Percentiles rank a stretch among this genome's conserved stretches.
These are phyloP conservation scores for Agriopis aurantiaria DNA, from an alignment of 2,888 invertebrate species.

Conservation along the genomic window DNA sequence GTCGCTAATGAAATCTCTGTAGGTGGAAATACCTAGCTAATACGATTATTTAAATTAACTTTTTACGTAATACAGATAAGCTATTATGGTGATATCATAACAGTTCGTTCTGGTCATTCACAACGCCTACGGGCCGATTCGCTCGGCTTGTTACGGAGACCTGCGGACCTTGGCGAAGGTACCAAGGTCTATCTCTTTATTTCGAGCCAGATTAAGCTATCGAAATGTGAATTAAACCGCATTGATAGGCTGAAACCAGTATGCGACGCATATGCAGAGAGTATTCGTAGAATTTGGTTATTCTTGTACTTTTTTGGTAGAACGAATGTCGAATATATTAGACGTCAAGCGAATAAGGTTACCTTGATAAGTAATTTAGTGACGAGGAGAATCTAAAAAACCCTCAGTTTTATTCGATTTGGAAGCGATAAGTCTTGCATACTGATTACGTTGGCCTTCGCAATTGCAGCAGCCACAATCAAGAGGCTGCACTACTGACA, in stretches of 20 bases:
- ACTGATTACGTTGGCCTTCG: too few species aligned
- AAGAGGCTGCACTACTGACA: too few species aligned
- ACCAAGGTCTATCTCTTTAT: constrained; percentile 23
- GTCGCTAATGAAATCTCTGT: not conserved
- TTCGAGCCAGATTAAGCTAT: constrained; percentile 19
- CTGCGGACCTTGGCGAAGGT: constrained; percentile 16
- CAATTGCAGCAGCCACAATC: too few species aligned
- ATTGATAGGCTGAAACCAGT: constrained; percentile 13
- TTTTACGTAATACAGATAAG: constrained; percentile 13
- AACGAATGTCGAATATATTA: not conserved
- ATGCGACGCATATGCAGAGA: constrained; percentile 6
- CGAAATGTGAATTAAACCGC: constrained; percentile 17
- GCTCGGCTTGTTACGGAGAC: not conserved
- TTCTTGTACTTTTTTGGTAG: not conserved
- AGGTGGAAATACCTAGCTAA: not conserved
- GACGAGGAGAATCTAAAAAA: too few species aligned
- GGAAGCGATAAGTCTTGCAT: too few species aligned
- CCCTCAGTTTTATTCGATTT: too few species aligned
- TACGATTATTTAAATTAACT: not conserved
- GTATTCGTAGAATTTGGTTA: constrained; percentile 1
- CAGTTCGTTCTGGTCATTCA: constrained; percentile 4
- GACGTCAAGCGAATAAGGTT: not conserved
- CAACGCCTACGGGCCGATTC: constrained; percentile 12
- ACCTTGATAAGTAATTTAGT: not conserved
- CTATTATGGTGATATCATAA: constrained; percentile 5